Evolutionary conservation across 2,797 vertebrate genomes (phyloP).

Genomic region (Tympanoctomys barrerae): DNA sequence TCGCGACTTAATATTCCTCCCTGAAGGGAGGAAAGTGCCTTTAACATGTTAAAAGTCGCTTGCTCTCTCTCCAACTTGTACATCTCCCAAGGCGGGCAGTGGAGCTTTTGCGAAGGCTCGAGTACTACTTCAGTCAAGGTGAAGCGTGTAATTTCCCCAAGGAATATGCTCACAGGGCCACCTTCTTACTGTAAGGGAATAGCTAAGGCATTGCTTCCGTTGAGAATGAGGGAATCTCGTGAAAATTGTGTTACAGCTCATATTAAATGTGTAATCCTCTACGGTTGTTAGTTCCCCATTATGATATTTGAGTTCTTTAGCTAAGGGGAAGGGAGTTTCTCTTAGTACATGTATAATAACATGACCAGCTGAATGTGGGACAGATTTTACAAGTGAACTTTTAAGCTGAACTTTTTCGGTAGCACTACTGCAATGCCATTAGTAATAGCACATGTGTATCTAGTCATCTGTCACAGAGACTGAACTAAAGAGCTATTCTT

Average conservation of each 20-base stretch:
- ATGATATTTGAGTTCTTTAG: conserved; percentile 48
- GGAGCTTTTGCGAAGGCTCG: not conserved
- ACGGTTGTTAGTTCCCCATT: not conserved
- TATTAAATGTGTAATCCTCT: not conserved
- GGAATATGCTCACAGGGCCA: not conserved
- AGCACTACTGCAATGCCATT: not conserved
- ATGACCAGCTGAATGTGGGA: not conserved
- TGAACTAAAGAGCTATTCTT: conserved; percentile 4
- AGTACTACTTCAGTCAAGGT: not conserved
- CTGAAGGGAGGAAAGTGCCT: not conserved
- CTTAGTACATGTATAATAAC: not conserved
- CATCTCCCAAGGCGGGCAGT: not conserved
- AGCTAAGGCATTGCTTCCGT: not conserved
- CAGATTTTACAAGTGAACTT: not conserved
- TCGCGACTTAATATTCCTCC: not conserved
- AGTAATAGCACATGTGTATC: not conserved
- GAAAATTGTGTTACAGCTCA: conserved; percentile 20
- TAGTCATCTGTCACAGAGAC: not conserved
- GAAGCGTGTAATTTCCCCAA: not conserved
- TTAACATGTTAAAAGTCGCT: not conserved
- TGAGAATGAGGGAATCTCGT: not conserved
- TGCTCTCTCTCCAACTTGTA: not conserved
- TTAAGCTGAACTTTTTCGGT: not conserved
- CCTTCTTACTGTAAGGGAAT: not conserved
- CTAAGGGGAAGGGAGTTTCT: not conserved